phyloP scores from a whole-genome alignment of 2,113 vertebrate species.

The Myocastor coypus region DNA sequence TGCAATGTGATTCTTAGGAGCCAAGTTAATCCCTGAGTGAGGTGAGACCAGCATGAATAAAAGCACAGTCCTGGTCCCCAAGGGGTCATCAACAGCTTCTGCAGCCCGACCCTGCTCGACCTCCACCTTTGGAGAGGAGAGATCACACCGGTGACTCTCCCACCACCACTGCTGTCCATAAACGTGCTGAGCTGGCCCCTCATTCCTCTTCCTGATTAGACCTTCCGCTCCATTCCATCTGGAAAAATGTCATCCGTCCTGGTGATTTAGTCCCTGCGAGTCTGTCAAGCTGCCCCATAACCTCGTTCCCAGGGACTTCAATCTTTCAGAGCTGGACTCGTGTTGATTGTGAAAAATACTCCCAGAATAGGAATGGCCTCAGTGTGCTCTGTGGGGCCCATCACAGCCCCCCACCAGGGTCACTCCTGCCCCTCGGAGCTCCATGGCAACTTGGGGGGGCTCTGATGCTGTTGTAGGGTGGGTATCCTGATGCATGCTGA shows the following conservation, averaged over 20 bases:
- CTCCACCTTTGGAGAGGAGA: background rate
- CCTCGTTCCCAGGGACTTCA: conserved; percentile 35
- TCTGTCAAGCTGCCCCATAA: conserved; percentile 37
- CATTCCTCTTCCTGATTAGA: conserved; percentile 45
- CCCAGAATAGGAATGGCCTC: background rate
- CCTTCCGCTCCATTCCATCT: conserved; percentile 6
- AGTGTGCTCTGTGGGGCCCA: background rate
- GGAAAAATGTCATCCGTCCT: background rate
- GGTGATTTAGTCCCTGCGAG: conserved; percentile 34
- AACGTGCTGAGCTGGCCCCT: background rate
- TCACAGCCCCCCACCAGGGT: background rate
- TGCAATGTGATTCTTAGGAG: background rate
- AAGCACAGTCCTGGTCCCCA: background rate
- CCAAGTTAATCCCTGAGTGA: accelerated
- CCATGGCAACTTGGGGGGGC: too few relatives aligned
- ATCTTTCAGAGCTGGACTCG: background rate
- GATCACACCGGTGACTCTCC: background rate
- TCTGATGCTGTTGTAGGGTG: accelerated
- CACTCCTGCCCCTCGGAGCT: background rate
- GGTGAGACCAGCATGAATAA: background rate
- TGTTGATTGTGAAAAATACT: background rate
- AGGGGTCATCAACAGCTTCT: accelerated
- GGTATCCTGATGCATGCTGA: background rate
- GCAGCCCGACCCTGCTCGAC: background rate
- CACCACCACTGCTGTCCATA: accelerated